Conservation (phyloP, 2,888 invertebrate genomes). For the Rhingia rostrata region DNA sequence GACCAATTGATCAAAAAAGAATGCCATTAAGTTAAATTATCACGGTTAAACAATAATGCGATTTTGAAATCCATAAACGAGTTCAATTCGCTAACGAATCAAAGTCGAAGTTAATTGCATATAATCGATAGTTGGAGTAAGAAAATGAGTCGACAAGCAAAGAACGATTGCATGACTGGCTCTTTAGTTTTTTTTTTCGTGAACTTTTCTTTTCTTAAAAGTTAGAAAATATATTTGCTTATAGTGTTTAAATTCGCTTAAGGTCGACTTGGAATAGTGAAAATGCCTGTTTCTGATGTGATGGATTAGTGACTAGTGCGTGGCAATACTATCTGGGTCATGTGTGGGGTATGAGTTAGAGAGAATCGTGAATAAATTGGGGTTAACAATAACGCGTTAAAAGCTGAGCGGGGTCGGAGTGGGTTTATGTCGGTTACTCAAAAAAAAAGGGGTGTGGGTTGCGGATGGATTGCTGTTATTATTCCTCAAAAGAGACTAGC, state of each 20-base stretch:
- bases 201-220: constrained; percentile 8
- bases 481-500: background rate
- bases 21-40: constrained; percentile 15
- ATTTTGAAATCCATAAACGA: constrained; percentile 2
- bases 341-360: constrained; percentile 13
- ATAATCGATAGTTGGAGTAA: constrained; percentile 69
- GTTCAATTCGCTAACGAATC: constrained; percentile 14
- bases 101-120: constrained; percentile 65
- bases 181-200: constrained; percentile 9
- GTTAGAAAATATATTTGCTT: constrained; percentile 1
- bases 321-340: constrained; percentile 63
- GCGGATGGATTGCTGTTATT: constrained; percentile 1
- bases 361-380: constrained; percentile 30
- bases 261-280: constrained; percentile 14
- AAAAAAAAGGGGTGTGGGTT: too few relatives aligned
- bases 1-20: constrained; percentile 18
- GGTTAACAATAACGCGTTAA: constrained; percentile 33
- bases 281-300: constrained; percentile 7
- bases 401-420: background rate
- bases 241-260: constrained; percentile 22
- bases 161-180: constrained; percentile 57
- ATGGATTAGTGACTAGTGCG: constrained; percentile 42
- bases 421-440: background rate
- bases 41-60: constrained; percentile 20
- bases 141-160: constrained; percentile 28